These are phyloP conservation scores for Latheticus oryzae DNA, from an alignment of 2,888 invertebrate genomes.

Conservation along the genomic window DNA sequence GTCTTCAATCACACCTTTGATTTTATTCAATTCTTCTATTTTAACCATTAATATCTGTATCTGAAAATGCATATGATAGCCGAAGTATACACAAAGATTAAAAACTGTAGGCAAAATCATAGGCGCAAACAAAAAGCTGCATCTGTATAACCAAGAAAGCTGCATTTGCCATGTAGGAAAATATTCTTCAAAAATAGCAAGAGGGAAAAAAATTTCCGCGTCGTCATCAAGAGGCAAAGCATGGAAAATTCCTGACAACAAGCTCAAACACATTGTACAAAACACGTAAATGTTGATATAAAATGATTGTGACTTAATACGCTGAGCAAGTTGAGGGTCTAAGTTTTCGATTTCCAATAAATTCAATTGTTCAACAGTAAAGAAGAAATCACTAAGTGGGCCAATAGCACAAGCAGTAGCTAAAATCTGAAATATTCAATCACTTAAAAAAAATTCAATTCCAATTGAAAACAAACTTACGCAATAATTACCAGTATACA, in stretches of 20 bases:
- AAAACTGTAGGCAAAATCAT: not conserved
- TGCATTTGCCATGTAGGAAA: too few relatives aligned
- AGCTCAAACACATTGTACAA: not conserved
- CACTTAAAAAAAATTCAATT: not conserved
- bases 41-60: not conserved
- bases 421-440: not conserved
- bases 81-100: too few relatives aligned
- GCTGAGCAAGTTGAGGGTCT: not conserved
- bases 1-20: too few relatives aligned
- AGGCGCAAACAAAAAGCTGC: not conserved
- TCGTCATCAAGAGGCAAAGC: not conserved
- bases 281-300: not conserved
- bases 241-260: not conserved
- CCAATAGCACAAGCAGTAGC: not conserved
- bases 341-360: not conserved
- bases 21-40: not conserved
- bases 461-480: not conserved
- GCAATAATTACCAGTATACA: not conserved
- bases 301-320: not conserved
- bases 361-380: not conserved
- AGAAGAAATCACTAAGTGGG: not conserved
- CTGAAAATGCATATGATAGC: not conserved
- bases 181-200: not conserved
- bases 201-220: not conserved
- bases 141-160: not conserved